Conservation (phyloP, 2,113 vertebrate genomes). For the Pangasianodon hypophthalmus region DNA sequence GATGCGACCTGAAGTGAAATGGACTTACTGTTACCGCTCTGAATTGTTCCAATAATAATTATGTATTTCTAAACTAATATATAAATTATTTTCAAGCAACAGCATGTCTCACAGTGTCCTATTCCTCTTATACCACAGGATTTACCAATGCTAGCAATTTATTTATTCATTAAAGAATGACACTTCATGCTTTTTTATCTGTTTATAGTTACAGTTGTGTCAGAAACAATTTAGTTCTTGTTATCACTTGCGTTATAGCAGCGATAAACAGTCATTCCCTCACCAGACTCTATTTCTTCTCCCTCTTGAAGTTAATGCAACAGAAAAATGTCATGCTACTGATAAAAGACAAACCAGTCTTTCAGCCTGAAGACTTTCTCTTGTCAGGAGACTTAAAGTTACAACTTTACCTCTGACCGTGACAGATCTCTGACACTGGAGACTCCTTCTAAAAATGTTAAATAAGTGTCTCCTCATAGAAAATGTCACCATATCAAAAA, state of each 20-base stretch:
- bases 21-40: background rate
- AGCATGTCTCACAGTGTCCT: background rate
- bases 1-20: background rate
- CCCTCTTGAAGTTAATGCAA: background rate
- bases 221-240: background rate
- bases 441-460: background rate
- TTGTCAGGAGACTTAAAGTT: background rate
- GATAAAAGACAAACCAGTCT: background rate
- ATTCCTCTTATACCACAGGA: background rate
- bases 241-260: background rate
- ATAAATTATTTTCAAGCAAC: background rate
- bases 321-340: background rate
- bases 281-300: background rate
- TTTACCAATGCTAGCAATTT: background rate
- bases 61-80: background rate
- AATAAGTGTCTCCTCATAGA: background rate
- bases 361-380: background rate
- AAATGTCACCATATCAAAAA: background rate
- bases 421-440: background rate
- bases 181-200: background rate
- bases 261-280: too few relatives aligned
- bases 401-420: background rate
- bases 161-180: background rate
- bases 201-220: background rate
- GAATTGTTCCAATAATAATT: background rate